phyloP scores from a whole-genome alignment of 2,797 vertebrate genomes.

The Melanotaenia boesemani region DNA sequence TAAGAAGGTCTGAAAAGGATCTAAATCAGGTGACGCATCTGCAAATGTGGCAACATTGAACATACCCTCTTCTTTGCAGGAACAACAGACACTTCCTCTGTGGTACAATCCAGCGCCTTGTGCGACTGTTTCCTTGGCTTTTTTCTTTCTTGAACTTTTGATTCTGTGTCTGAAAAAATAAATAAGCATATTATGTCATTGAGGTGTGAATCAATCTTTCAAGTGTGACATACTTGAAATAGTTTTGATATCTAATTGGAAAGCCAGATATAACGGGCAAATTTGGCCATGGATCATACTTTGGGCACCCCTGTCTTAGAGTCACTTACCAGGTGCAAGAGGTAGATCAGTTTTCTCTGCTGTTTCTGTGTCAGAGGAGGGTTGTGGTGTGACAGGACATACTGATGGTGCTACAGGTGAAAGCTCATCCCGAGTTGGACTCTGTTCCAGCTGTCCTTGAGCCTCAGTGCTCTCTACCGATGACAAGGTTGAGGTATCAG shows the following conservation, averaged over 20 bases:
- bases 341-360: conserved; percentile 69
- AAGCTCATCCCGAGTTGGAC: conserved; percentile 55
- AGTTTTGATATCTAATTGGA: too few species aligned
- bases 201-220: too few species aligned
- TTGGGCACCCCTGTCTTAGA: neutral
- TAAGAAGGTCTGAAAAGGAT: neutral
- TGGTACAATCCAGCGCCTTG: conserved; percentile 89
- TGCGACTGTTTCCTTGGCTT: conserved; percentile 91
- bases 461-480: conserved; percentile 41
- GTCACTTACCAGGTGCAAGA: conserved; percentile 65
- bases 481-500: conserved; percentile 55
- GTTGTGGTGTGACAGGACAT: conserved; percentile 50
- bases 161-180: conserved; percentile 31
- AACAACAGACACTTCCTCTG: conserved; percentile 89
- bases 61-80: conserved; percentile 88
- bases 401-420: conserved; percentile 38
- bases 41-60: neutral
- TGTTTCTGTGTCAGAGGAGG: conserved; percentile 39
- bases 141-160: conserved; percentile 87
- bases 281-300: too few species aligned
- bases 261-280: too few species aligned
- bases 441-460: conserved; percentile 46
- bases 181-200: neutral
- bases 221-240: too few species aligned
- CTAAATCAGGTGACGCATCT: neutral